Evolutionary conservation across 1,140 invertebrate genomes (phyloP), one percentile per base, ranked within the genome.

Genomic region (Macrocentrus cingulum): DNA sequence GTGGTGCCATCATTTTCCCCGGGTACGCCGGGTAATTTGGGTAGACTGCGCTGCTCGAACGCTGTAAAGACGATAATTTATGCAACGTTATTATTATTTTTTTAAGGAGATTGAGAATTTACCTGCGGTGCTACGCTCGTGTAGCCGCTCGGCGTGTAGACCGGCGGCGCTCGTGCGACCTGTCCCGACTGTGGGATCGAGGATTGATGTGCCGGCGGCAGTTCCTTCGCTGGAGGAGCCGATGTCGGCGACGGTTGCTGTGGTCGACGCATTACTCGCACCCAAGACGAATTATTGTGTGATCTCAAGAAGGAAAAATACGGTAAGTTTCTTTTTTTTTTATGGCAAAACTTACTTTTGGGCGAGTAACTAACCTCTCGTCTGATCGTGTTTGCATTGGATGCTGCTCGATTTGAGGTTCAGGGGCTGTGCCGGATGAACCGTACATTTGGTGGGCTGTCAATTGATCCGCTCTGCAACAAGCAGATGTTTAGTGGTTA

Each of bases 161-260:
- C 69, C 13, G 71, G 57, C 50, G 62, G 64, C 1, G 68, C 51
- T 59, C 76, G 65, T 15, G 65, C 52, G 6, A 70, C 69, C 51
- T 73, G 71, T 8, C 68, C 66, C n/a, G n/a, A n/a, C 44, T 78
- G 76, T 37, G 76, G 76, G 60, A 80, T 48, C 0, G 77, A 80
- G 29, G 77, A 75, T 58, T 80, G 76, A 66, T 80, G 77, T 0
- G 76, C 77, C n/a, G 77, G 77, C 18, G 75, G 69, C 20, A 80
- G 57, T 9, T 80, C 77, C 41, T 80, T 80, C 0, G 62, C 64
- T 34, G 69, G 56, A 7, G 67, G 39, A 39, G 69, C 66, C 7
- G 73, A 53, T 18, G 68, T 56, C 11, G 76, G 74, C 9, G 66
- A 60, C 50, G 74, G 70, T 39, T 74, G 75, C 18, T 75, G 74